Percentiles rank a stretch among this genome's conserved stretches.
phyloP scores from a whole-genome alignment of 2,113 vertebrate species.

The Alces alces region DNA sequence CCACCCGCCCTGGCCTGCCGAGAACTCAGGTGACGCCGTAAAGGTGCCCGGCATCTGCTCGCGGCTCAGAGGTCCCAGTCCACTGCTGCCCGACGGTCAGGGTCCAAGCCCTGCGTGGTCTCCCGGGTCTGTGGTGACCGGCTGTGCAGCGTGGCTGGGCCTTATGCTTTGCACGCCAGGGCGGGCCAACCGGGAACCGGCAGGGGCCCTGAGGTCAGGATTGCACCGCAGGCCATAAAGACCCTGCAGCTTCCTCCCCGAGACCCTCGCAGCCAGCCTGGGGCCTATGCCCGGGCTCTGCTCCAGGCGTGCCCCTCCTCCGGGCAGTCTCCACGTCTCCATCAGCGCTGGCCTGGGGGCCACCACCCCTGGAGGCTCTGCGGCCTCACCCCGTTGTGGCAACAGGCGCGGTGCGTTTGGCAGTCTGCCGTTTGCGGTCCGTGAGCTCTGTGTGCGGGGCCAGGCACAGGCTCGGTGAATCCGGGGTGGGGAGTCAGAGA shows the following conservation, averaged over 20 bases:
- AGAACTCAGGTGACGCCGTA: accelerated
- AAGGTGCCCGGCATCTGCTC: not conserved
- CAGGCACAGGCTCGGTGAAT: not conserved
- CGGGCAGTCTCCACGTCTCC: not conserved
- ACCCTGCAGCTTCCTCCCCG: accelerated
- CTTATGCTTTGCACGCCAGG: accelerated
- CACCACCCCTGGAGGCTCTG: not conserved
- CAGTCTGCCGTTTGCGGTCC: not conserved
- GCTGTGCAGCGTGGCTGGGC: not conserved
- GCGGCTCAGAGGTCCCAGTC: accelerated
- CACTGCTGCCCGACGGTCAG: accelerated
- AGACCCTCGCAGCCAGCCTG: accelerated
- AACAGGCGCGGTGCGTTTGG: accelerated
- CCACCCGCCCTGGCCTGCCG: not conserved
- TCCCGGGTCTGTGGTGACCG: not conserved
- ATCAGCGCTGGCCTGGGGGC: accelerated
- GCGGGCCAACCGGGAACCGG: accelerated
- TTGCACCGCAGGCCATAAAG: accelerated
- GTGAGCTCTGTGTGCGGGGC: not conserved
- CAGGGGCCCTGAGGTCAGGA: accelerated
- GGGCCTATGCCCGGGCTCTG: accelerated
- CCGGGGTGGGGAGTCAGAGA: not conserved
- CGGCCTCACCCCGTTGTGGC: accelerated
- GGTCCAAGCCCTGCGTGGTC: not conserved
- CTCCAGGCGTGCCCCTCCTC: too few relatives aligned